phyloP scores from a whole-genome alignment of 2,113 vertebrate species.

The Hippocampus comes region DNA sequence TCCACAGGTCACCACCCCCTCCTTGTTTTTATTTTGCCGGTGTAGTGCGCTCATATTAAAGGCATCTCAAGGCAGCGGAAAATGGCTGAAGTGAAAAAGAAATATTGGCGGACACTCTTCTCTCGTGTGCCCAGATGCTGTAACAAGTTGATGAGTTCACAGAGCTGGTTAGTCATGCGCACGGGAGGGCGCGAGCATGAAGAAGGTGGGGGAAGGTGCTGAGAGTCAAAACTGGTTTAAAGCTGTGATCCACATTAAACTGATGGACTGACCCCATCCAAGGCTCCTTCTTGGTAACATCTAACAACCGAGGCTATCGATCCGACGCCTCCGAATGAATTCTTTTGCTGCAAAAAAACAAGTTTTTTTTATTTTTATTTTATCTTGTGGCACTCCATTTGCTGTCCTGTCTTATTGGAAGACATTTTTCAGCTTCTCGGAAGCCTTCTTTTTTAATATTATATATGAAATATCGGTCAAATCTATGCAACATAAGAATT shows the following conservation, averaged over 20 bases:
- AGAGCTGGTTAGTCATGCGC: constrained; percentile 34
- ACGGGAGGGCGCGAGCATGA: constrained; percentile 29
- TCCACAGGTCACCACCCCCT: constrained; percentile 17
- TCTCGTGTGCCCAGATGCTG: constrained; percentile 40
- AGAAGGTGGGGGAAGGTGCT: constrained; percentile 36
- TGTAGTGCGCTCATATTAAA: constrained; percentile 31
- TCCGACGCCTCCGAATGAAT: constrained; percentile 62
- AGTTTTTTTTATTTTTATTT: constrained; percentile 31
- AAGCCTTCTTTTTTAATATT: constrained; percentile 22
- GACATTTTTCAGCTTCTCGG: constrained; percentile 7
- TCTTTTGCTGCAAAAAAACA: constrained; percentile 48
- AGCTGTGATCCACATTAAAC: constrained; percentile 46
- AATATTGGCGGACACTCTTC: constrained; percentile 31
- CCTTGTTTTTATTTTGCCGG: constrained; percentile 24
- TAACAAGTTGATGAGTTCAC: constrained; percentile 40
- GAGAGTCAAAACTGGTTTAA: constrained; percentile 50
- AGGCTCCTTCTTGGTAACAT: constrained; percentile 27
- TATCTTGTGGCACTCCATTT: constrained; percentile 44
- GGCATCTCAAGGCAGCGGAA: constrained; percentile 25
- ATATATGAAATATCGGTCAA: neutral
- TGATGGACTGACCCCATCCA: constrained; percentile 28
- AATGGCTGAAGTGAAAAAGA: constrained; percentile 21
- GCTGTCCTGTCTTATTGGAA: constrained; percentile 38
- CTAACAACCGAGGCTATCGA: constrained; percentile 51
- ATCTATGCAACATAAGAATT: constrained; percentile 14